Base-by-base conservation (phyloP, 2,888 invertebrate genomes). In the Proisotoma minuta region DNA sequence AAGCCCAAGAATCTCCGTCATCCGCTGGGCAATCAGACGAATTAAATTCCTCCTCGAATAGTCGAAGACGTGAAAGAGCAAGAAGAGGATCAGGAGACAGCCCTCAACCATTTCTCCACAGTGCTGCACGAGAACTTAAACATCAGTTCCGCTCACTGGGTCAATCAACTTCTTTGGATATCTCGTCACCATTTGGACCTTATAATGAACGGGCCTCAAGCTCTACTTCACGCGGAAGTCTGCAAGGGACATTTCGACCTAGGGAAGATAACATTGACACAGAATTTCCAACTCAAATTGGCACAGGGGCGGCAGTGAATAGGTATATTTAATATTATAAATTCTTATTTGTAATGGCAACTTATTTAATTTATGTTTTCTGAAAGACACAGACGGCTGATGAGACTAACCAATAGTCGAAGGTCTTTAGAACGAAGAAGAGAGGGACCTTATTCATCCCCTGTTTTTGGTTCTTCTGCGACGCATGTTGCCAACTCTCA, bases 401-500 rank as follows among this genome's bases (percentile, higher is more conserved):
- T 72, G 43, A 57, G 73, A 62, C 60, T 73, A 56, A 71, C 73
- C 1, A 69, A 71, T 51, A 72, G 72, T 58, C 58, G 73, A 63
- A 34, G 70, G 47, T 68, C 71, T 20, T 57, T 72, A 56, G 71
- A 72, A 63, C 28, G 72, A 58, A 58, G 72, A 27, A 47, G 73
- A 34, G 73, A 73, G 62, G 68, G 67, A 3, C 70, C 70, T 4
- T 71, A 66, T 34, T 62, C 68, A 43, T 73, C 73, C 47, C 74
- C 74, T 15, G 62, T 65, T 20, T 61, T 73, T 18, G 70, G 76
- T 22, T 75, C 61, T 1, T 76, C 78, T 43, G 78, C 77, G 20
- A 83, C 82, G 23, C 89, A 91, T 75, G 81, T 89, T 60, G 91
- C 91, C 2, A 85, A 85, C 24, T 87, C 86, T 26, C 89, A 90